A percentile compares a stretch with the other conserved stretches of the same genome.
These are phyloP conservation scores for Hormaphis cornu DNA, from an alignment of 1,140 invertebrate species.

Conservation along the genomic window DNA sequence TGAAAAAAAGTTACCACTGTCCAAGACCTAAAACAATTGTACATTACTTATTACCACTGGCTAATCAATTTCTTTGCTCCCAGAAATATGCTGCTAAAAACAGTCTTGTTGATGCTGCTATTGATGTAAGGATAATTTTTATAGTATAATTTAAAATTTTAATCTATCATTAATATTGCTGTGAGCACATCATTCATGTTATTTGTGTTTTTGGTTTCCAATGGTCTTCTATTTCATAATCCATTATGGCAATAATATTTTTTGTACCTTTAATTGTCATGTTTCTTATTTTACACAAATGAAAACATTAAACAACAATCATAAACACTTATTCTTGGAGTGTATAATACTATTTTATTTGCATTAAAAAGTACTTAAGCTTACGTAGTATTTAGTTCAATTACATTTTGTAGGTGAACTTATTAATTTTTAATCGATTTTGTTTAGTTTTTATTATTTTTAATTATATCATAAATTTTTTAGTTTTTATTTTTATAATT, in stretches of 20 bases:
- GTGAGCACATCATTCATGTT: not conserved
- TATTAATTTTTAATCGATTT: no score
- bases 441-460: no score
- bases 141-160: not conserved
- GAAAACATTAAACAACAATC: no score
- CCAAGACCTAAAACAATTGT: conserved; percentile 12
- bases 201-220: not conserved
- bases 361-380: no score
- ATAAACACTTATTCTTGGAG: no score
- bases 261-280: not conserved
- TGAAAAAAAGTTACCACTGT: conserved; percentile 29
- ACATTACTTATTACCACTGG: conserved; percentile 60
- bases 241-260: not conserved
- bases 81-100: conserved; percentile 66
- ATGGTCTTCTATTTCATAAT: not conserved
- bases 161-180: not conserved
- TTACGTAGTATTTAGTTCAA: no score
- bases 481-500: no score
- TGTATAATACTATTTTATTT: no score
- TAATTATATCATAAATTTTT: no score
- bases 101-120: conserved; percentile 73
- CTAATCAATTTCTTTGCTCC: conserved; percentile 66
- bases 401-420: no score
- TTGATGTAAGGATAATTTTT: conserved; percentile 35
- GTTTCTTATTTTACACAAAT: no score